Percentiles rank a stretch among this genome's conserved stretches.
Conservation (phyloP, 2,888 invertebrate species). For the Mylabris sibirica region DNA sequence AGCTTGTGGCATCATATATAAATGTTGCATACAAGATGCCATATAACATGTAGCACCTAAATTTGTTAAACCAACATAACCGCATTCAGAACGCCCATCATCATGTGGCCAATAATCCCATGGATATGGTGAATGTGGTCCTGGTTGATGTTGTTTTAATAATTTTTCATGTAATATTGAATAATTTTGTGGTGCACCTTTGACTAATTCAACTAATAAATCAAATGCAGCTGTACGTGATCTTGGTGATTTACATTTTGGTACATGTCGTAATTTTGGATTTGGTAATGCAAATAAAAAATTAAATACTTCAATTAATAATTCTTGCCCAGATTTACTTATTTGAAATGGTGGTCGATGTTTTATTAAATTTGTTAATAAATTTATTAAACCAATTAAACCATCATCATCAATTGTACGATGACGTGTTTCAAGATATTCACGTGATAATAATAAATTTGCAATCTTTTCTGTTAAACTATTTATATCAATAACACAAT, state of each 20-base stretch:
- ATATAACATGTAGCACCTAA: slow-evolving; percentile 97
- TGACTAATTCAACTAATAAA: slow-evolving; percentile 85
- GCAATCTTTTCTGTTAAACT: slow-evolving; percentile 71
- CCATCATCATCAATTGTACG: slow-evolving; percentile 89
- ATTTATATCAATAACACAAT: slow-evolving; percentile 74
- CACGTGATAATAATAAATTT: slow-evolving; percentile 76
- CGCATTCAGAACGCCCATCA: slow-evolving; percentile 92
- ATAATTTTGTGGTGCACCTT: slow-evolving; percentile 86
- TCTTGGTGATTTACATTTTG: slow-evolving; percentile 91
- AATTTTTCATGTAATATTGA: slow-evolving; percentile 82
- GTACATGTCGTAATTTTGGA: slow-evolving; percentile 82
- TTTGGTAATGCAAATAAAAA: slow-evolving; percentile 91
- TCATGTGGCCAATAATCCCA: slow-evolving; percentile 99
- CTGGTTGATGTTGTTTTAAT: slow-evolving; percentile 85
- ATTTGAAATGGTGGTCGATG: slow-evolving; percentile 88
- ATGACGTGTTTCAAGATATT: slow-evolving; percentile 83
- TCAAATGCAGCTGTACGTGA: slow-evolving; percentile 92
- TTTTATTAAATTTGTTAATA: slow-evolving; percentile 87
- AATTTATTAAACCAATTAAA: slow-evolving; percentile 83
- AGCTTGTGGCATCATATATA: slow-evolving; percentile 97
- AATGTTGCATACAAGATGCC: slow-evolving; percentile 96
- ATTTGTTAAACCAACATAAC: slow-evolving; percentile 93
- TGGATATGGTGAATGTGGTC: slow-evolving; percentile 83
- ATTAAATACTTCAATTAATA: slow-evolving; percentile 78
- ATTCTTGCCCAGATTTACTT: slow-evolving; percentile 75